Evolutionary conservation across 2,113 vertebrate species (phyloP).

Genomic region (Empidonax traillii): DNA sequence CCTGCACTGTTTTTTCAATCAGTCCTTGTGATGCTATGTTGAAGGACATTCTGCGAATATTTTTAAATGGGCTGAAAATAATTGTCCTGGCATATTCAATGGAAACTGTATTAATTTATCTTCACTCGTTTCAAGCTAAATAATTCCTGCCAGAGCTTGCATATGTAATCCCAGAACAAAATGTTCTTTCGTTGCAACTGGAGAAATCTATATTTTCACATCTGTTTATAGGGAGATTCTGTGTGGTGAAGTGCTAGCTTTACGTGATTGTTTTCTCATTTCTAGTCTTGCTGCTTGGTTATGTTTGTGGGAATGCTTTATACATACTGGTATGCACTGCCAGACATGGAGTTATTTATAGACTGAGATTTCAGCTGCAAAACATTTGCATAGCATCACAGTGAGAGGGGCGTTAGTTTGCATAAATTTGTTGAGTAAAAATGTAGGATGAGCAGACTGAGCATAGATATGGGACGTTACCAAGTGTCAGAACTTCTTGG

Average conservation of each 20-base stretch:
- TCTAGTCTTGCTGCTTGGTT: neutral
- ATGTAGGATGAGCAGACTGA: neutral
- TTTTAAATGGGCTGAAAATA: slow-evolving; percentile 27
- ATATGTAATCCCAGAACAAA: slow-evolving; percentile 28
- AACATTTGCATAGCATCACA: neutral
- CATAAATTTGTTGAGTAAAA: neutral
- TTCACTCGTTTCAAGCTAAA: neutral
- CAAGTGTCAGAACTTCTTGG: neutral
- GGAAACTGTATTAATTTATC: slow-evolving; percentile 57
- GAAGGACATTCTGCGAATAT: slow-evolving; percentile 23
- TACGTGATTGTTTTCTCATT: neutral
- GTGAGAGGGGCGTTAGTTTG: neutral
- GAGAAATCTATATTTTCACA: slow-evolving; percentile 30
- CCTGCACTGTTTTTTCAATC: neutral
- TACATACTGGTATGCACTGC: neutral
- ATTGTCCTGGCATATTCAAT: slow-evolving; percentile 26
- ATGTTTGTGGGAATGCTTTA: neutral
- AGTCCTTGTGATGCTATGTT: neutral
- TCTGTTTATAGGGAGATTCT: neutral
- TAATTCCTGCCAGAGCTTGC: neutral
- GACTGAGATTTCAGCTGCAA: neutral
- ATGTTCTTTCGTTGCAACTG: slow-evolving; percentile 33
- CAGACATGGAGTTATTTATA: neutral
- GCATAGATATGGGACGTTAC: neutral
- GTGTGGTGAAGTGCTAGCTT: neutral